These are phyloP conservation scores for Troides helena DNA, from an alignment of 2,888 invertebrate genomes.

Conservation along the genomic window DNA sequence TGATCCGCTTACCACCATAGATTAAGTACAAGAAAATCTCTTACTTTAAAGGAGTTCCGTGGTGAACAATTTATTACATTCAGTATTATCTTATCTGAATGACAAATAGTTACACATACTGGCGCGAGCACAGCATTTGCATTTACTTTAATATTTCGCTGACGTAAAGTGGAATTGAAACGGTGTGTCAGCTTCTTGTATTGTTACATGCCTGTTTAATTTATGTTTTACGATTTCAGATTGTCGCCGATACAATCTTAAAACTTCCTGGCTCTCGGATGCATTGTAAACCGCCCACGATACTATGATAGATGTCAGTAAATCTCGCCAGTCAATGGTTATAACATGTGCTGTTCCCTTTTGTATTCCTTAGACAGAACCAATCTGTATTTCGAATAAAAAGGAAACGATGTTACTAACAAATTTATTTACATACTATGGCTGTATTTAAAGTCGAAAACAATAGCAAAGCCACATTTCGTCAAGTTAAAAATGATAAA, in stretches of 20 bases:
- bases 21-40: constrained; percentile 54
- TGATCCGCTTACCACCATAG: constrained; percentile 76
- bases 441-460: not conserved
- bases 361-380: constrained; percentile 4
- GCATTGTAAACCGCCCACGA: constrained; percentile 28
- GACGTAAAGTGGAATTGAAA: constrained; percentile 51
- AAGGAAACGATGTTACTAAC: not conserved
- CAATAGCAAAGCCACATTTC: constrained; percentile 33
- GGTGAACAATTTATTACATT: constrained; percentile 40
- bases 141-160: constrained; percentile 53
- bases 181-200: constrained; percentile 47
- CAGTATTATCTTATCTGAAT: constrained; percentile 36
- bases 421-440: not conserved
- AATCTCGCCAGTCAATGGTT: constrained; percentile 18
- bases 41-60: constrained; percentile 29
- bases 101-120: constrained; percentile 42
- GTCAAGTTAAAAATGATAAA: constrained; percentile 43
- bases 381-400: not conserved
- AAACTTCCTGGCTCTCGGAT: constrained; percentile 22
- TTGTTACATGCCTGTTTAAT: constrained; percentile 49
- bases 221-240: constrained; percentile 35
- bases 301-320: constrained; percentile 25
- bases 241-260: constrained; percentile 28
- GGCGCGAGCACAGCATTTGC: constrained; percentile 36
- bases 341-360: constrained; percentile 11